phyloP scores from a whole-genome alignment of 2,113 vertebrate species.

The Pitta sordida region DNA sequence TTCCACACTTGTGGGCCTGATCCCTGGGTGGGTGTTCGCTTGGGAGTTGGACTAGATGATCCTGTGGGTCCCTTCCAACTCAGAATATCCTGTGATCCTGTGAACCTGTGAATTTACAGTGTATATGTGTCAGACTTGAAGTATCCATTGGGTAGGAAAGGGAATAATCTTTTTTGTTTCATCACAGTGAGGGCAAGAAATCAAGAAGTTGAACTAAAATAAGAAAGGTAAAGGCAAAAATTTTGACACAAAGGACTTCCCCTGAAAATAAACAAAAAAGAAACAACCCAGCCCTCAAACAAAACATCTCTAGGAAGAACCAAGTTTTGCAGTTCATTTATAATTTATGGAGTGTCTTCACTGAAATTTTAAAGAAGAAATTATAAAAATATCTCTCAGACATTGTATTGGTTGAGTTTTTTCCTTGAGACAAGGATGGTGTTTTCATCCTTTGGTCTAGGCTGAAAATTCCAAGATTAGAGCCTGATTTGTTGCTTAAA shows the following conservation, averaged over 20 bases:
- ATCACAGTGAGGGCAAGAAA: rapidly evolving
- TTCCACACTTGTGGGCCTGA: no score
- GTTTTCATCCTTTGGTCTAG: rapidly evolving
- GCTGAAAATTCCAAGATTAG: not conserved
- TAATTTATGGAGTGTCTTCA: not conserved
- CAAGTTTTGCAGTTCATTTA: not conserved
- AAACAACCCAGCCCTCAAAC: not conserved
- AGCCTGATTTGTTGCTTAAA: not conserved
- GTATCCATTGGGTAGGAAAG: not conserved
- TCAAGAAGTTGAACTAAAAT: not conserved
- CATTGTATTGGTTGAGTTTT: not conserved
- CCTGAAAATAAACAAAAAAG: not conserved
- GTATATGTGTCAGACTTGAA: no score
- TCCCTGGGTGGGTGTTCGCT: no score
- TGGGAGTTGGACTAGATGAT: no score
- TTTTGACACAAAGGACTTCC: not conserved
- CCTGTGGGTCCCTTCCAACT: no score
- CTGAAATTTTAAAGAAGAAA: not conserved
- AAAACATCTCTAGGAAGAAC: not conserved
- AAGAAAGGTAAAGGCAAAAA: not conserved
- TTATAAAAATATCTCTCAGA: not conserved
- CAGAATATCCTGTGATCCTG: no score
- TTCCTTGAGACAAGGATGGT: not conserved
- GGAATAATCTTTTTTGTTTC: not conserved
- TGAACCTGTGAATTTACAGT: no score